A percentile compares a stretch with the other conserved stretches of the same genome.
Conservation (phyloP, 2,888 invertebrate genomes). For the Harpalus rubripes region DNA sequence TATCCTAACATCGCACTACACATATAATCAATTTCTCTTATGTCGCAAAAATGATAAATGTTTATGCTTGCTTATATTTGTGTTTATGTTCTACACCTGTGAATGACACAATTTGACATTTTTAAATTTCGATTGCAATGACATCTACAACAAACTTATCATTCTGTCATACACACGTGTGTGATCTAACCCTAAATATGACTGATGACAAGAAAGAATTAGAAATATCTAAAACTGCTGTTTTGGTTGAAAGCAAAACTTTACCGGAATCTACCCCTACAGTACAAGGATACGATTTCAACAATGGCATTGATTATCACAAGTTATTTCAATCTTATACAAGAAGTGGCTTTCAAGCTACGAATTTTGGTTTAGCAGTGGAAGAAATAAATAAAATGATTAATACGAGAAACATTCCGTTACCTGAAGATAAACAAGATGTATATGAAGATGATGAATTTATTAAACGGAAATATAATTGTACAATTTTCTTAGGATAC, state of each 20-base stretch:
- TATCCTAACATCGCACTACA: slow-evolving; percentile 69
- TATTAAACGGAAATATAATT: slow-evolving; percentile 87
- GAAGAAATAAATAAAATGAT: slow-evolving; percentile 96
- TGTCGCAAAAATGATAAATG: neutral
- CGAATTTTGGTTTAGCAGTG: slow-evolving; percentile 94
- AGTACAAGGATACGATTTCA: slow-evolving; percentile 96
- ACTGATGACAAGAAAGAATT: slow-evolving; percentile 7
- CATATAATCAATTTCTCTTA: slow-evolving; percentile 34
- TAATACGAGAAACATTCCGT: slow-evolving; percentile 84
- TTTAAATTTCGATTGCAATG: slow-evolving; percentile 21
- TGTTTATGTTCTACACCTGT: no score
- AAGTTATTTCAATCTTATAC: slow-evolving; percentile 89
- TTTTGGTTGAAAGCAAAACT: slow-evolving; percentile 84
- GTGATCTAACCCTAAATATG: slow-evolving; percentile 28
- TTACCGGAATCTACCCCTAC: slow-evolving; percentile 84
- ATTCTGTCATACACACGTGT: slow-evolving; percentile 21
- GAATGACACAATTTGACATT: slow-evolving; percentile 38
- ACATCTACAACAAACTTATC: slow-evolving; percentile 26
- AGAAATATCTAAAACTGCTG: slow-evolving; percentile 77
- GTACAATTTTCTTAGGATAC: slow-evolving; percentile 97
- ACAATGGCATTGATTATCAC: slow-evolving; percentile 91
- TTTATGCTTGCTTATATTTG: slow-evolving; percentile 4
- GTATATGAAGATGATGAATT: slow-evolving; percentile 88
- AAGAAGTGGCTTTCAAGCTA: slow-evolving; percentile 97
- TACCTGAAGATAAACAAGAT: slow-evolving; percentile 84